A percentile compares a stretch with the other conserved stretches of the same genome.
Evolutionary conservation across 2,888 invertebrate species (phyloP).

Genomic region (Leptarthrus brevirostris): DNA sequence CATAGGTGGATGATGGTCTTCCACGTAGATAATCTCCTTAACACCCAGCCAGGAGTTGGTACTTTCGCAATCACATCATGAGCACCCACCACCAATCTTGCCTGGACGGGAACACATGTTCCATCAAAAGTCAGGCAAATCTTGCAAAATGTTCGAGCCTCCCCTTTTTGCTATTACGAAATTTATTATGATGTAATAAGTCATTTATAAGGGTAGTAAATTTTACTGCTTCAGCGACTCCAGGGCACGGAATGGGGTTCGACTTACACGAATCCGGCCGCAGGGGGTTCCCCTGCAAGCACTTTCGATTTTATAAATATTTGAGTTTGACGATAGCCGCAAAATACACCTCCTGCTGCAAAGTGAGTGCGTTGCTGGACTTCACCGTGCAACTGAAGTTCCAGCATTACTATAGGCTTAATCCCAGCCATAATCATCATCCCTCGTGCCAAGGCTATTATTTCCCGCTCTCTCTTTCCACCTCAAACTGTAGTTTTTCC

Average conservation of each 20-base stretch:
- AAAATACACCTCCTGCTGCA: neutral
- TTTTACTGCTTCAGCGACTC: slow-evolving; percentile 27
- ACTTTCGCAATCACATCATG: slow-evolving; percentile 2
- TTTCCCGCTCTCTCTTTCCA: slow-evolving; percentile 2
- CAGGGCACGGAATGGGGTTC: neutral
- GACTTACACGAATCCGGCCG: neutral
- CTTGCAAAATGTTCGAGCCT: slow-evolving; percentile 13
- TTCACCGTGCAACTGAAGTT: too few species aligned
- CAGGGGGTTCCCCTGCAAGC: neutral
- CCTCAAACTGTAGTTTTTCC: neutral
- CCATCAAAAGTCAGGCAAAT: slow-evolving; percentile 18
- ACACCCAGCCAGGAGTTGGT: neutral
- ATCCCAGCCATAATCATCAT: slow-evolving; percentile 38
- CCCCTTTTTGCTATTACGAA: slow-evolving; percentile 27
- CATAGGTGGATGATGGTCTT: neutral
- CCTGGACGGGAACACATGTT: too few species aligned
- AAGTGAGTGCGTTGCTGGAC: neutral
- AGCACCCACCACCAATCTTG: slow-evolving; percentile 9
- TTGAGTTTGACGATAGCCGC: slow-evolving; percentile 7
- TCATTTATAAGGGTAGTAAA: slow-evolving; percentile 41
- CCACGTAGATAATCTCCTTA: slow-evolving; percentile 33
- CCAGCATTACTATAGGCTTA: neutral
- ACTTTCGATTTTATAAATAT: slow-evolving; percentile 41
- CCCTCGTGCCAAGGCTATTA: neutral
- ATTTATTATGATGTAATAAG: slow-evolving; percentile 51